Evolutionary conservation across 2,797 vertebrate genomes (phyloP), one percentile per base, ranked within the genome.

Genomic region (Vireo griseus): DNA sequence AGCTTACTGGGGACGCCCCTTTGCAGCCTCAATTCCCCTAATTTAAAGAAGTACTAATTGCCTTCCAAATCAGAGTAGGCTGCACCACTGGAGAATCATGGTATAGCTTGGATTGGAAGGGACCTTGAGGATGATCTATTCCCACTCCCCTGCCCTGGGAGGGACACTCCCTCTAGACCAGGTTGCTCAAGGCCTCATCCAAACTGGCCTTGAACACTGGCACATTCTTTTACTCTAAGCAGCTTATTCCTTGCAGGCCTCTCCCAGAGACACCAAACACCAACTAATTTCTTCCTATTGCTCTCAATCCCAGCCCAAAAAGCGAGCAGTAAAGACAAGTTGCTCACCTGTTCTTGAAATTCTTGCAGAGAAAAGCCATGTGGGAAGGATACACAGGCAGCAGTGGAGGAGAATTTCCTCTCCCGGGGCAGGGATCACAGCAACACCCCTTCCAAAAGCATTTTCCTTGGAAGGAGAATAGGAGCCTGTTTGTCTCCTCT

Each of bases 401-500:
- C 6, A 7, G 50, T 2, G 37, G 93, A 73, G 66, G 81, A 93
- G 69, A 19, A 13, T 50, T 94, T 89, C 86, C 80, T 82, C 65
- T 67, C 52, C 42, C 0, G 4, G 51, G 65, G 45, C 40, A 22
- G 16, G 40, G 22, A 91, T 67, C 37, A 42, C 75, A 79, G 61
- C 61, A 94, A 88, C 81, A 77, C 42, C 13, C 58, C 42, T 83
- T 4, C 40, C 63, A 48, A 82, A 37, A 82, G 57, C 78, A 61
- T 82, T 91, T 91, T 80, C n/a, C 52, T 71, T 91, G 52, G 75
- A 87, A 74, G 57, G 68, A 92, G 59, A 88, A 93, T 73, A 96
- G 80, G 63, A 86, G 73, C 16, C 55, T 62, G 18, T 81, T 96
- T 96, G 88, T 95, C 69, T 93, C 52, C 48, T 59, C 78, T 52